phyloP scores from a whole-genome alignment of 2,888 invertebrate species.

The Melanostoma mellinum region DNA sequence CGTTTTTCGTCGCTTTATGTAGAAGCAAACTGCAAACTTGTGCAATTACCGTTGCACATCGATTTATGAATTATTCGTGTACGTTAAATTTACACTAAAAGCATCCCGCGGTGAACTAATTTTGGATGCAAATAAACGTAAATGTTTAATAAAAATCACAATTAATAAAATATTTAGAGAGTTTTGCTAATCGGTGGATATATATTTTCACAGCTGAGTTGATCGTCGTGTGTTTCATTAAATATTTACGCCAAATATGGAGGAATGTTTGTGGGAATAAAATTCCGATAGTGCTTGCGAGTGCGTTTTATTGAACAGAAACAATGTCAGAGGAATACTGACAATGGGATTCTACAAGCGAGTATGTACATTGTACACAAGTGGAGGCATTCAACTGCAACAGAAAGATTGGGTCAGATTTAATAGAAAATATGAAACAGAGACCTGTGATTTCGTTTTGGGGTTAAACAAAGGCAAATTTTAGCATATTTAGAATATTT shows the following conservation, averaged over 20 bases:
- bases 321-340: too few relatives aligned
- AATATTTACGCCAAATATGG: neutral
- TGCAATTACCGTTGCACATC: conserved; percentile 27
- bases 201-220: conserved; percentile 46
- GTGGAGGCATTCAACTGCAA: too few relatives aligned
- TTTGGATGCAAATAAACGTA: conserved; percentile 46
- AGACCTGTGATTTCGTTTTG: too few relatives aligned
- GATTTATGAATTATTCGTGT: conserved; percentile 50
- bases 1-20: neutral
- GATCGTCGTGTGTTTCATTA: neutral
- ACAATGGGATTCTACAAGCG: too few relatives aligned
- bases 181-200: conserved; percentile 34
- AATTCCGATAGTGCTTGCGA: too few relatives aligned
- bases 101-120: conserved; percentile 48
- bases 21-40: neutral
- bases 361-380: too few relatives aligned
- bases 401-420: too few relatives aligned
- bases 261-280: too few relatives aligned
- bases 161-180: conserved; percentile 55
- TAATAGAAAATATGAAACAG: too few relatives aligned
- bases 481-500: too few relatives aligned
- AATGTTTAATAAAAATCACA: conserved; percentile 39
- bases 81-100: conserved; percentile 46
- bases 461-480: too few relatives aligned
- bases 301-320: too few relatives aligned